Evolutionary conservation across 2,888 invertebrate genomes (phyloP).

Genomic region (Cactoblastis cactorum): DNA sequence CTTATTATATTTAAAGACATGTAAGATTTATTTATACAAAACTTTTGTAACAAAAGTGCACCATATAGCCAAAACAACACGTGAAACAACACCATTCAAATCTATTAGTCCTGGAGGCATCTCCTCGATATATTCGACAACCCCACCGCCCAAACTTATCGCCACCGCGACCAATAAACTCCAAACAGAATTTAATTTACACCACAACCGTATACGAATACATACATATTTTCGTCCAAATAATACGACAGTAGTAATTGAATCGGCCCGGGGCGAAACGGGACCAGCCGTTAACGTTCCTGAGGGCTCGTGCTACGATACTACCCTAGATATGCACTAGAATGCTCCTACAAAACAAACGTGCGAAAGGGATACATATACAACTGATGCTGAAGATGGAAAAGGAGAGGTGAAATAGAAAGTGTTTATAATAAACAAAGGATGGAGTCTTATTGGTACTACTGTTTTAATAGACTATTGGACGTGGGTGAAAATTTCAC

Average conservation of each 20-base stretch:
- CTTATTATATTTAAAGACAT: no score
- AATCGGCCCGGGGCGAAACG: constrained; percentile 76
- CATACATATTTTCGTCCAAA: constrained; percentile 77
- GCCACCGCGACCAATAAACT: constrained; percentile 68
- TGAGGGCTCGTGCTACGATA: constrained; percentile 60
- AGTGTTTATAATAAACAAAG: constrained; percentile 79
- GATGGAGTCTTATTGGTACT: constrained; percentile 75
- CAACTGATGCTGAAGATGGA: constrained; percentile 23
- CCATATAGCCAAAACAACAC: background rate
- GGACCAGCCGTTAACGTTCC: constrained; percentile 74
- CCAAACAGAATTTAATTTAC: constrained; percentile 73
- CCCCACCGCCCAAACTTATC: constrained; percentile 61
- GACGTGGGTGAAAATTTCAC: constrained; percentile 58
- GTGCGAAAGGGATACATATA: constrained; percentile 40
- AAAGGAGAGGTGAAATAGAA: constrained; percentile 49
- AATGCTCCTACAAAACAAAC: constrained; percentile 65
- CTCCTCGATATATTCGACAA: constrained; percentile 16
- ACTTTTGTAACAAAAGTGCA: background rate
- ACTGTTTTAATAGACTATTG: constrained; percentile 64
- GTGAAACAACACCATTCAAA: background rate
- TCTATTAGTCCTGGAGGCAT: background rate
- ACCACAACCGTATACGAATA: constrained; percentile 65
- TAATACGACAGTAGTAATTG: constrained; percentile 78
- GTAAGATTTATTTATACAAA: no score
- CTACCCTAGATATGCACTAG: constrained; percentile 70